These are phyloP conservation scores for Sphinx pinastri DNA, from an alignment of 2,888 invertebrate species.

Conservation along the genomic window DNA sequence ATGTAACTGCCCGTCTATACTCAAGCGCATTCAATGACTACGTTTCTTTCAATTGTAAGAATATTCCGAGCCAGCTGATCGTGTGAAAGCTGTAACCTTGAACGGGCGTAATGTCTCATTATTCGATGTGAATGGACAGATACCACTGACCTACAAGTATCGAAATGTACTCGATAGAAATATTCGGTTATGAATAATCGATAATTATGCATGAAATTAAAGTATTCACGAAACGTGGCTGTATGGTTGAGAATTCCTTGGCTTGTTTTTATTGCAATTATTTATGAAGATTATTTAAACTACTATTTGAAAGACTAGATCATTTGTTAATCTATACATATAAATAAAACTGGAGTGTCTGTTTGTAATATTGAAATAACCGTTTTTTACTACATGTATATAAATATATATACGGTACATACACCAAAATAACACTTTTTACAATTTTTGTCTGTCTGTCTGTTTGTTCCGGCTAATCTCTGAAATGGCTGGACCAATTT, in stretches of 20 bases:
- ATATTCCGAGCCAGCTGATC: constrained; percentile 49
- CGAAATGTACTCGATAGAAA: constrained; percentile 53
- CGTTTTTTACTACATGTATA: no score
- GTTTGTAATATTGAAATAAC: no score
- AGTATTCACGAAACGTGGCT: background rate
- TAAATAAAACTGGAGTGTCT: no score
- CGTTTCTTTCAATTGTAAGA: constrained; percentile 29
- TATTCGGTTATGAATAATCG: constrained; percentile 35
- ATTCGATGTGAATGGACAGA: constrained; percentile 63
- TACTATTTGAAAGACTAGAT: background rate
- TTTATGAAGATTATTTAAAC: no score
- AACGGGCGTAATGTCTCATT: constrained; percentile 52
- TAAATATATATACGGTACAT: no score
- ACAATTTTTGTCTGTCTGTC: no score
- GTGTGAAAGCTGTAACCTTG: constrained; percentile 75
- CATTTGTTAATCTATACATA: no score
- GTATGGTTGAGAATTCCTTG: constrained; percentile 11
- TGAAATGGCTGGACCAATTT: no score
- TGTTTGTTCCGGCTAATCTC: no score
- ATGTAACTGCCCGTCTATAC: background rate
- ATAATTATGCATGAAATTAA: constrained; percentile 22
- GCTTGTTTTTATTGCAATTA: background rate
- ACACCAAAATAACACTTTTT: no score
- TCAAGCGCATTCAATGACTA: constrained; percentile 10
- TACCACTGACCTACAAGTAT: constrained; percentile 61